These are phyloP conservation scores for Hoplodrina blanda DNA, from an alignment of 2,888 invertebrate genomes.

Conservation along the genomic window DNA sequence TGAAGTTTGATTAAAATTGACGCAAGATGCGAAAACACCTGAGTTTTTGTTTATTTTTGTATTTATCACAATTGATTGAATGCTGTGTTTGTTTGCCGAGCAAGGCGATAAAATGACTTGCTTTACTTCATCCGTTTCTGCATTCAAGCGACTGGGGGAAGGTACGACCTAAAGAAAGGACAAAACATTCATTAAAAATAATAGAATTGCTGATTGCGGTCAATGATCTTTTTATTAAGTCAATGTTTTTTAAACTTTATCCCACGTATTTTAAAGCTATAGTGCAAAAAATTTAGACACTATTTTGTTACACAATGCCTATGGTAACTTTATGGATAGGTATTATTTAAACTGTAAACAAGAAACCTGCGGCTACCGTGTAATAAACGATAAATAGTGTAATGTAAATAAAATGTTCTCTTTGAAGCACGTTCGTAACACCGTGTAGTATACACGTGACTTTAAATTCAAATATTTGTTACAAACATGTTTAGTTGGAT, in stretches of 20 bases:
- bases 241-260: neutral
- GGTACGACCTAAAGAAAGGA: neutral
- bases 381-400: conserved; percentile 36
- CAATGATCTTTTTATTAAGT: conserved; percentile 3
- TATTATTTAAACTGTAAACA: conserved; percentile 34
- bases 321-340: conserved; percentile 9
- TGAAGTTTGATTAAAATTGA: conserved; percentile 34
- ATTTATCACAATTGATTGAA: neutral
- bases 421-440: conserved; percentile 23
- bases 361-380: conserved; percentile 14
- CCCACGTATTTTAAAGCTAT: neutral
- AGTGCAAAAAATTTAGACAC: neutral
- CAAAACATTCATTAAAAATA: conserved; percentile 1
- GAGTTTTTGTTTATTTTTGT: conserved; percentile 5
- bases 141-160: neutral
- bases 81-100: neutral
- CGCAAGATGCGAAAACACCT: conserved; percentile 14
- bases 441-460: conserved; percentile 25
- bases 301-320: conserved; percentile 5
- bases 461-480: neutral
- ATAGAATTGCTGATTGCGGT: neutral
- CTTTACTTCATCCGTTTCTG: neutral
- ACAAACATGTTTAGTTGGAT: neutral
- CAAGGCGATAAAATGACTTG: neutral
- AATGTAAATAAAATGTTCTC: conserved; percentile 41